Evolutionary conservation across 2,888 invertebrate species (phyloP), one percentile per base, ranked within the genome.

Genomic region (Drepanosiphum platanoidis): DNA sequence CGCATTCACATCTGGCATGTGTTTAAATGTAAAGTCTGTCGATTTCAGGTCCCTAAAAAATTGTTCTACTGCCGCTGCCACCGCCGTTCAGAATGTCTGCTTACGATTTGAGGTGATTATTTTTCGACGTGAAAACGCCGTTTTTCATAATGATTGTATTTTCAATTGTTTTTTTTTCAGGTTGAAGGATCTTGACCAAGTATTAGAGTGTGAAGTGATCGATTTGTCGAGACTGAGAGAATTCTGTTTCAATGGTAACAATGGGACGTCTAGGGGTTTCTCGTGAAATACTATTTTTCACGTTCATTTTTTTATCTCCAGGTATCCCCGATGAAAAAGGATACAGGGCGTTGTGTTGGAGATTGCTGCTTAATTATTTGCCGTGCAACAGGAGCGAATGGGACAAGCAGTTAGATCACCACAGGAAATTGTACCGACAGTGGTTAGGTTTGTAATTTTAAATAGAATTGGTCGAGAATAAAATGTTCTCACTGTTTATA

Each of bases 301-400:
- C 22, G 5, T n/a, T 11, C 27, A 52, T 32, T 22, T 71, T 7
- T 61, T 81, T 72, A 11, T 52, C 66, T 77, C 86, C 88, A 96
- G 97, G 97, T 81, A 94, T 97, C 88, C 97, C 97, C 1, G 97
- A 97, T 89, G 96, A 95, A 88, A 94, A 93, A 88, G 95, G 96
- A 1, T 91, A 94, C 86, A 92, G 97, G 81, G 93, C 97, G 0
- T 89, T 95, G 66, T 95, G 96, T 88, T 98, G 98, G 97, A 95
- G 95, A 90, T 90, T 97, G 32, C 90, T 98, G 78, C 91, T 98
- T 58, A 94, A 96, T 88, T 98, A 97, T 89, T 91, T 98, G 87
- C 96, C 96, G 0, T 90, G 92, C 9, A 92, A 93, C 75, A 93
- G 92, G 88, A 90, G 90, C 72, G 92, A 92, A 86, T 95, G 96